These are phyloP conservation scores for Hyles lineata DNA, from an alignment of 2,888 invertebrate genomes.

Conservation along the genomic window DNA sequence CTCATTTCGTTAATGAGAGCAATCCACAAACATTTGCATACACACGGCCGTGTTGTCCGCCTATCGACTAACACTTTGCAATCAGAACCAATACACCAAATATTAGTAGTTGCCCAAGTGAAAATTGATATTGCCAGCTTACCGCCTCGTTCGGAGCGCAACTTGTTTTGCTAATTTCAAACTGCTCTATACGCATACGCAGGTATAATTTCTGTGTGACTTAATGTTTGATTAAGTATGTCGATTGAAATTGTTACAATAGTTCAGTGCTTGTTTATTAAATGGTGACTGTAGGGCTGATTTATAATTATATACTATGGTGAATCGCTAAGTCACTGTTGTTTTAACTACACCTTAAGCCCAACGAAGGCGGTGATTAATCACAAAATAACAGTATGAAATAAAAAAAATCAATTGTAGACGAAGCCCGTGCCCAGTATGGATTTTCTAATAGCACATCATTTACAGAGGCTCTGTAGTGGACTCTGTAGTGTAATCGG, in stretches of 20 bases:
- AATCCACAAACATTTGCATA: constrained; percentile 75
- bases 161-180: constrained; percentile 14
- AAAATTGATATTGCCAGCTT: constrained; percentile 50
- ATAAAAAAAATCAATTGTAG: too few species aligned
- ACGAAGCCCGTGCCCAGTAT: too few species aligned
- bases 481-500: too few species aligned
- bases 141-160: constrained; percentile 32
- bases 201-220: background rate
- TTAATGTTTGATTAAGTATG: background rate
- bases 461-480: too few species aligned
- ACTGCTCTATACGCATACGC: background rate
- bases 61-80: constrained; percentile 74
- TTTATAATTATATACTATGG: too few species aligned
- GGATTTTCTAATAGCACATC: too few species aligned
- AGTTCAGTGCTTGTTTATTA: constrained; percentile 12
- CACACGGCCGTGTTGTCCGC: constrained; percentile 52
- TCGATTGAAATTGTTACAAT: constrained; percentile 12
- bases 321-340: background rate
- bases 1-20: constrained; percentile 76
- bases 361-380: too few species aligned
- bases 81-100: constrained; percentile 60
- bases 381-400: too few species aligned
- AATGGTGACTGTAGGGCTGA: too few species aligned
- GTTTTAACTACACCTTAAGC: background rate
- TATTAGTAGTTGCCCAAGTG: constrained; percentile 46